A percentile compares a stretch with the other conserved stretches of the same genome.
Evolutionary conservation across 2,888 invertebrate species (phyloP).

Genomic region (Nephrotoma guestfalica): DNA sequence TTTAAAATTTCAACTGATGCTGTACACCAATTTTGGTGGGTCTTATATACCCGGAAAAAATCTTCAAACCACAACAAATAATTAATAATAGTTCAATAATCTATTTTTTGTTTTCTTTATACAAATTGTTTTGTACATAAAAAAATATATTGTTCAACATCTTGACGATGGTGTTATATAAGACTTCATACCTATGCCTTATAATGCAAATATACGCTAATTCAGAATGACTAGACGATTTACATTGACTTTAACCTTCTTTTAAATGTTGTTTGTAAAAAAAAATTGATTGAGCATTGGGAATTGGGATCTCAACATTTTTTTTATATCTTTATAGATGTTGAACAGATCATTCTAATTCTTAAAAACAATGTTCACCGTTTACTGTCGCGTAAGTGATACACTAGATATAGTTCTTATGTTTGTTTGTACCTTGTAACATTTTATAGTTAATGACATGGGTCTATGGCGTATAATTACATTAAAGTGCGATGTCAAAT

Average conservation of each 20-base stretch:
- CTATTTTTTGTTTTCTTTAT: background rate
- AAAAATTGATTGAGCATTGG: no score
- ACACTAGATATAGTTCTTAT: background rate
- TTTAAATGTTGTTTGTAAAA: background rate
- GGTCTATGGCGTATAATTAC: background rate
- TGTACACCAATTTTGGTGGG: background rate
- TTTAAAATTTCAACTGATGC: background rate
- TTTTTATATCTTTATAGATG: no score
- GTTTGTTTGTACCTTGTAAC: background rate
- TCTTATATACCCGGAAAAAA: background rate
- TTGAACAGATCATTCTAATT: background rate
- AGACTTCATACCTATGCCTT: background rate
- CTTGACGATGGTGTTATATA: background rate
- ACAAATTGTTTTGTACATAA: background rate
- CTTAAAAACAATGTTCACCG: background rate
- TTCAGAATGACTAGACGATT: background rate
- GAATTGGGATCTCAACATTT: no score
- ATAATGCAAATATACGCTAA: background rate
- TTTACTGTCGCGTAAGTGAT: background rate
- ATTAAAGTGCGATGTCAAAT: background rate
- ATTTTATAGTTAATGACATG: background rate
- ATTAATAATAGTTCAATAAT: background rate
- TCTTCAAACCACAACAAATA: background rate
- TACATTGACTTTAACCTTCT: background rate
- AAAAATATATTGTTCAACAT: background rate